Evolutionary conservation across 2,797 vertebrate species (phyloP).

Genomic region (Linurgus olivaceus): DNA sequence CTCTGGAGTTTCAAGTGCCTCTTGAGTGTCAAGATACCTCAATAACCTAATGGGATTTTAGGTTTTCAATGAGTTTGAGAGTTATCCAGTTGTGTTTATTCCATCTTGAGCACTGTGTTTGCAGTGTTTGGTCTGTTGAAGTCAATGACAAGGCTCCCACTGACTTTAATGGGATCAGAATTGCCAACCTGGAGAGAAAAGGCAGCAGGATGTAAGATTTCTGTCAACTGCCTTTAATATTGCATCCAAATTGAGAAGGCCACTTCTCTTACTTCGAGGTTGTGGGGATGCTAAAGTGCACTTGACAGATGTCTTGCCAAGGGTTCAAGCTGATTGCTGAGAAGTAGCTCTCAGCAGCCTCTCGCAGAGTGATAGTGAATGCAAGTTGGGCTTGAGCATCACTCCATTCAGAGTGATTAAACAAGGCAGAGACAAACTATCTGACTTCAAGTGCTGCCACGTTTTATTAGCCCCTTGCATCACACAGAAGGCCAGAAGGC

Average conservation of each 20-base stretch:
- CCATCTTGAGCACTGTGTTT: neutral
- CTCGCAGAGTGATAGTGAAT: neutral
- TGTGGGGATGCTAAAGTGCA: neutral
- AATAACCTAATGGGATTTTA: conserved; percentile 27
- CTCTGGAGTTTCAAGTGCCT: conserved; percentile 20
- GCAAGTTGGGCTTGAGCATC: conserved; percentile 36
- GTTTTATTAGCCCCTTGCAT: conserved; percentile 38
- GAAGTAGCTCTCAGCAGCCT: conserved; percentile 39
- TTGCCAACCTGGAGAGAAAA: conserved; percentile 2
- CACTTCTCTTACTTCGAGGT: conserved; percentile 11
- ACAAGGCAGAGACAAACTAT: conserved; percentile 59
- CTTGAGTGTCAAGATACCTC: neutral
- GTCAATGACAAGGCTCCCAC: conserved; percentile 1
- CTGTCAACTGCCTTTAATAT: conserved; percentile 26
- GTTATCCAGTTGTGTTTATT: conserved; percentile 20
- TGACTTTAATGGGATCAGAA: conserved; percentile 7
- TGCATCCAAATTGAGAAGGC: conserved; percentile 23
- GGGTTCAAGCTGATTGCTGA: conserved; percentile 31
- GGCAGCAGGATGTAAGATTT: neutral
- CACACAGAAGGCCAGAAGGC: neutral
- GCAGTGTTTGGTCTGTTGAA: neutral
- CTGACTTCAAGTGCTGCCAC: conserved; percentile 36
- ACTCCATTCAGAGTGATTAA: conserved; percentile 54
- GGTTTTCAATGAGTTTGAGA: conserved; percentile 5
- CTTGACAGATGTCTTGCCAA: conserved; percentile 59